Evolutionary conservation across 2,113 vertebrate genomes (phyloP), one percentile per base, ranked within the genome.

Genomic region (Felis catus): DNA sequence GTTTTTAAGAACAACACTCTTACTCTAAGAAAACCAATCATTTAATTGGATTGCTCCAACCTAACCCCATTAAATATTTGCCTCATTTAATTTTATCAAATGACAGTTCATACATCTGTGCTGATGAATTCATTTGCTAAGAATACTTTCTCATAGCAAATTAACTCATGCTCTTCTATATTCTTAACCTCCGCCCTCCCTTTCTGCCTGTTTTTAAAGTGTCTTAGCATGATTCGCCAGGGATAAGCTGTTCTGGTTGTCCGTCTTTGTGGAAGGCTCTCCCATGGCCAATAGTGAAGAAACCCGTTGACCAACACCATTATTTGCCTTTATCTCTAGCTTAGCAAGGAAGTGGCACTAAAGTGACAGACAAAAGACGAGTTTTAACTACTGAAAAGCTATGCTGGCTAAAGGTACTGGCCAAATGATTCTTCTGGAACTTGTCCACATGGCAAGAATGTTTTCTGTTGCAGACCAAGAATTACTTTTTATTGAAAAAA

Each of bases 31-130:
- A 98, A 99, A 98, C 92, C 85, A 81, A 97, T 98, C 90, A 97
- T 98, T 98, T 98, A 98, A 98, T 98, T 98, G 98, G 96, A 98
- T 98, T 96, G 96, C 94, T 97, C 97, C 90, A 97, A 97, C 97
- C 96, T 98, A 97, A 97, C 91, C 98, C 95, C 97, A 98, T 98
- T 98, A 98, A 96, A 97, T 86, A 73, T 97, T 94, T 98, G 96
- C 89, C 82, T 97, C 97, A 90, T 97, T 98, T 96, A 85, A 89
- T 94, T 89, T 85, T 36, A 93, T 79, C 65, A 81, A 91, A 53
- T 88, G 70, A 92, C 80, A 78, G 51, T 84, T 94, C 36, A 53
- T 48, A 70, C 16, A 45, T 92, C 84, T 94, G 80, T 71, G 61
- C 55, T 94, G 80, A 97, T 92, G 65, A 70, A 80, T 78, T 80